Conservation (phyloP, 2,888 invertebrate genomes). For the Brachylomia viminalis region DNA sequence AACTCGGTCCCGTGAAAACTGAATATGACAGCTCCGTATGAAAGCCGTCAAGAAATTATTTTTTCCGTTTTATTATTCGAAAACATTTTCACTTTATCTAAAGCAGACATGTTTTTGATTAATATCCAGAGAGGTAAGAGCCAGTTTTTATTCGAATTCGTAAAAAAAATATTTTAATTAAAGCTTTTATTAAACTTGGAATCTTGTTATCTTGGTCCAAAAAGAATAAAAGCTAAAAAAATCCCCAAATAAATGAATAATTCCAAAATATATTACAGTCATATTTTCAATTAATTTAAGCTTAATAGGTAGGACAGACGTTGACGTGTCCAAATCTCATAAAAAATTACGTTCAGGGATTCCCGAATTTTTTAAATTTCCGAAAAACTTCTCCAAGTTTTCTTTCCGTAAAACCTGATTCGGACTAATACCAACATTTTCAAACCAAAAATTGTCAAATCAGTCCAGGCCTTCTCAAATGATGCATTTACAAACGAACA, state of each 20-base stretch:
- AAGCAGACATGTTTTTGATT: constrained; percentile 1
- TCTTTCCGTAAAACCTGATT: neutral
- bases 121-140: neutral
- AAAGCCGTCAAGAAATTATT: constrained; percentile 10
- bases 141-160: neutral
- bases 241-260: neutral
- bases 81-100: constrained; percentile 20
- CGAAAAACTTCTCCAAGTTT: neutral
- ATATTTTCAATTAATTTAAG: neutral
- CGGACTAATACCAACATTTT: neutral
- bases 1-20: constrained; percentile 11
- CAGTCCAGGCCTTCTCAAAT: neutral
- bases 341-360: too few species aligned
- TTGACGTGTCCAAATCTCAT: too few species aligned
- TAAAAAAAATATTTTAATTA: neutral
- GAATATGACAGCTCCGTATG: constrained; percentile 26
- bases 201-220: neutral
- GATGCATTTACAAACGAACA: too few species aligned
- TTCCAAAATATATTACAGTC: neutral
- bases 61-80: constrained; percentile 15
- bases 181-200: neutral
- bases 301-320: neutral
- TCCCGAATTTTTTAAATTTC: neutral
- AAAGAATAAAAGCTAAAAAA: neutral
- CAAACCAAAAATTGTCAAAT: neutral